Conservation (phyloP, 1,140 invertebrate genomes). For the Diorhabda carinulata region DNA sequence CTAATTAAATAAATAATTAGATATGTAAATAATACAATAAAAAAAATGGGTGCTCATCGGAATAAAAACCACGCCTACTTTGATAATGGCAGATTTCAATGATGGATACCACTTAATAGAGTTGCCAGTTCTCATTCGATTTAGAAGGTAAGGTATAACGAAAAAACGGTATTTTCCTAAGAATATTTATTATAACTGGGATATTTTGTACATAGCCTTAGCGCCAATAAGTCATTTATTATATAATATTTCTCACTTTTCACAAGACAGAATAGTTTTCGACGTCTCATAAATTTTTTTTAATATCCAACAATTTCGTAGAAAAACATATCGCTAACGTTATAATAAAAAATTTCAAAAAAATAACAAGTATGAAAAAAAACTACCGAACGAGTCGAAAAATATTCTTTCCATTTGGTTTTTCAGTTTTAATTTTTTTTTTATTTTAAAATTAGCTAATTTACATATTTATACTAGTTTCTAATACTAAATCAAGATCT, state of each 20-base stretch:
- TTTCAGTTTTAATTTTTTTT: background rate
- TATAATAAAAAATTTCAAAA: background rate
- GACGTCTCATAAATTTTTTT: background rate
- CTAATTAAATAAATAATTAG: too few relatives aligned
- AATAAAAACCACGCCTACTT: too few relatives aligned
- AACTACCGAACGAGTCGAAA: background rate
- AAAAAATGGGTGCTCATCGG: too few relatives aligned
- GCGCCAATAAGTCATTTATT: background rate
- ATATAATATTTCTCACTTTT: background rate
- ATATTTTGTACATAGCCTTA: conserved; percentile 2
- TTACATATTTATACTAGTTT: background rate
- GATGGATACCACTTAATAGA: too few relatives aligned
- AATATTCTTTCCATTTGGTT: background rate
- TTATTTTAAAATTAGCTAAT: background rate
- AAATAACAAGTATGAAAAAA: background rate
- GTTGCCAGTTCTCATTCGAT: too few relatives aligned
- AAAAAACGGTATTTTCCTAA: background rate
- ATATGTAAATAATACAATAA: too few relatives aligned
- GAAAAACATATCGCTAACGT: background rate
- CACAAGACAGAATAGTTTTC: background rate
- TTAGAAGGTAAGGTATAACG: background rate
- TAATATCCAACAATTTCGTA: background rate
- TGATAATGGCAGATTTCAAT: too few relatives aligned
- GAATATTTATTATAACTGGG: conserved; percentile 1
- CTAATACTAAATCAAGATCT: background rate